Evolutionary conservation across 2,888 invertebrate species (phyloP).

Genomic region (Drosophila borborema): DNA sequence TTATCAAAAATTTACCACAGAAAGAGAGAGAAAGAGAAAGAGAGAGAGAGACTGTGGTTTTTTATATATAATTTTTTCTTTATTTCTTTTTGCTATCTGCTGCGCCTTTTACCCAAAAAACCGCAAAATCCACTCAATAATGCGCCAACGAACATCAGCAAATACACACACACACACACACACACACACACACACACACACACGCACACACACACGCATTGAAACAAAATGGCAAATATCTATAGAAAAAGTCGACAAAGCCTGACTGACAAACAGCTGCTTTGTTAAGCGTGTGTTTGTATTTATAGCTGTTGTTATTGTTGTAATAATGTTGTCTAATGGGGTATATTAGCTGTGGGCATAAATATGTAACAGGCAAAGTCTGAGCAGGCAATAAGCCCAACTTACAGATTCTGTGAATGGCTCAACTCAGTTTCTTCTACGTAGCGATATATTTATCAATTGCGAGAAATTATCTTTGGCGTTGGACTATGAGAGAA

Average conservation of each 20-base stretch:
- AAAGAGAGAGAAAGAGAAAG: not conserved
- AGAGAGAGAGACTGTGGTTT: not conserved
- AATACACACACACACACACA: slow-evolving; percentile 16
- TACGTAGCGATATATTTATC: not conserved
- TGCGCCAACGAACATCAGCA: slow-evolving; percentile 62
- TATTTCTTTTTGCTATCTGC: slow-evolving; percentile 29
- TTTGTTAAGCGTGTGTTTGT: slow-evolving; percentile 10
- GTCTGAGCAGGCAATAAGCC: not conserved
- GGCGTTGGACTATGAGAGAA: too few species aligned
- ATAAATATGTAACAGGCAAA: not conserved
- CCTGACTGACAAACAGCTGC: slow-evolving; percentile 28
- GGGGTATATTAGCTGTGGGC: slow-evolving; percentile 2
- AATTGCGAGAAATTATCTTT: not conserved
- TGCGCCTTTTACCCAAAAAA: slow-evolving; percentile 65
- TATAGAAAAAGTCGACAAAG: slow-evolving; percentile 37
- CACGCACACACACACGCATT: slow-evolving; percentile 1
- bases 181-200: slow-evolving; percentile 8
- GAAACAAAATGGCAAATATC: slow-evolving; percentile 18
- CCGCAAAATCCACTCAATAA: slow-evolving; percentile 76
- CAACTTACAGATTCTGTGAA: not conserved
- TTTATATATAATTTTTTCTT: slow-evolving; percentile 15
- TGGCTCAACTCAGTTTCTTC: not conserved
- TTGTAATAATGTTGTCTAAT: not conserved
- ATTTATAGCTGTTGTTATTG: slow-evolving; percentile 8
- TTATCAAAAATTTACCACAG: slow-evolving; percentile 54